These are phyloP conservation scores for Crocallis elinguaria DNA, from an alignment of 2,888 invertebrate species.

Conservation along the genomic window DNA sequence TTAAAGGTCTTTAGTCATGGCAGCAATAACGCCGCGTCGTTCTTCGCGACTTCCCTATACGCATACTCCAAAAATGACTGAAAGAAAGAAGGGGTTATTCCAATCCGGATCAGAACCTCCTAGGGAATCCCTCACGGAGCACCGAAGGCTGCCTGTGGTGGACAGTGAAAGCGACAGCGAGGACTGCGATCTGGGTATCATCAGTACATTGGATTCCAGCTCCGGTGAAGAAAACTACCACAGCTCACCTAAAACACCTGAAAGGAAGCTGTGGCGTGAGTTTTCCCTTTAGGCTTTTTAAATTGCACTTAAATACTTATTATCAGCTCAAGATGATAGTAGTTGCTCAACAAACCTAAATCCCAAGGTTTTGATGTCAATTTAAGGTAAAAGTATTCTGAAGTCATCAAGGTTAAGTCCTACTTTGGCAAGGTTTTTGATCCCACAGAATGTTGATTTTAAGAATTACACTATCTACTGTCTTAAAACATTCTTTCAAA, in stretches of 20 bases:
- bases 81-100: conserved; percentile 87
- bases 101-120: conserved; percentile 59
- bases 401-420: conserved; percentile 21
- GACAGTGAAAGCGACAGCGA: conserved; percentile 80
- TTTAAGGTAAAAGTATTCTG: conserved; percentile 16
- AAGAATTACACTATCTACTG: background rate
- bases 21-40: conserved; percentile 72
- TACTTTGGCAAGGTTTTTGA: conserved; percentile 7
- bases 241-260: conserved; percentile 67
- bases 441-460: background rate
- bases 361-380: conserved; percentile 10
- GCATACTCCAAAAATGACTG: conserved; percentile 85
- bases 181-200: conserved; percentile 84
- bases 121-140: conserved; percentile 71
- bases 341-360: background rate
- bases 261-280: conserved; percentile 70
- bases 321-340: background rate
- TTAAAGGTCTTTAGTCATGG: conserved; percentile 54
- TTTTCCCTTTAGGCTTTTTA: conserved; percentile 27
- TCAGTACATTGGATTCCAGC: conserved; percentile 82
- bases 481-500: background rate
- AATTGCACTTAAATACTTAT: background rate
- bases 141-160: conserved; percentile 71
- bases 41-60: conserved; percentile 65
- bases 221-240: conserved; percentile 71